Evolutionary conservation across 1,140 invertebrate species (phyloP), one percentile per base, ranked within the genome.

Genomic region (Pollicipes pollicipes): DNA sequence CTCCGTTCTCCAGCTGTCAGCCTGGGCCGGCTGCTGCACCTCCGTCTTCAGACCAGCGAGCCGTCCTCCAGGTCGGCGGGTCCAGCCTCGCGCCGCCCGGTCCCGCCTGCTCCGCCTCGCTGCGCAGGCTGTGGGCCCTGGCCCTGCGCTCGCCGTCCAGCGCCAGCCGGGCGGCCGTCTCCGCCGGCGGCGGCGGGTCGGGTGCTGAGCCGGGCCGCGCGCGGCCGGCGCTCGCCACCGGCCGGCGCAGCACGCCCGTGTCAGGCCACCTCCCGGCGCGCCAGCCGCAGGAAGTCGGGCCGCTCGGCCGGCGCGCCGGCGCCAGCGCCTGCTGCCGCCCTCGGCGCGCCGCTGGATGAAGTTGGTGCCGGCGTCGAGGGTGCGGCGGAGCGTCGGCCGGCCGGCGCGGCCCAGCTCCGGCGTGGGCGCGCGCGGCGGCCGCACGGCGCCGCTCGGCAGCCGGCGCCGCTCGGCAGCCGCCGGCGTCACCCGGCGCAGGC

Each of bases 271-370:
- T 58, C 45, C 10, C 45, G 45, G 6, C 45, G 45, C 13, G 13
- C 45, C 45, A 58, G 45, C 21, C 45, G 45, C 45, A 24, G 45
- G 32, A 35, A 35, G 4, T 35, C 32, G 4, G 32, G n/a, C 32
- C 16, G 4, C 32, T 35, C 32, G 4, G 32, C 32, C 32, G 32
- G 4, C 32, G 4, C 32, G 32, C 32, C 32, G 13, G 6, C 45
- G 45, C 45, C 21, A 21, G 28, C 77, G 72, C 27, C 77, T 75
- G 69, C 72, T 74, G 26, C 78, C 72, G n/a, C 79, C 80, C 72
- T 80, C 79, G 71, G 79, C 79, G 79, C 77, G 63, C 80, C 73
- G 71, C 80, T 78, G 21, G 76, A 78, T 71, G 75, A 78, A 35
- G 73, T 73, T 70, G 68, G 73, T 73, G 21, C 71, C 30, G 70